Base-by-base conservation (phyloP, 2,888 invertebrate genomes). In the Pheosia gnoma region DNA sequence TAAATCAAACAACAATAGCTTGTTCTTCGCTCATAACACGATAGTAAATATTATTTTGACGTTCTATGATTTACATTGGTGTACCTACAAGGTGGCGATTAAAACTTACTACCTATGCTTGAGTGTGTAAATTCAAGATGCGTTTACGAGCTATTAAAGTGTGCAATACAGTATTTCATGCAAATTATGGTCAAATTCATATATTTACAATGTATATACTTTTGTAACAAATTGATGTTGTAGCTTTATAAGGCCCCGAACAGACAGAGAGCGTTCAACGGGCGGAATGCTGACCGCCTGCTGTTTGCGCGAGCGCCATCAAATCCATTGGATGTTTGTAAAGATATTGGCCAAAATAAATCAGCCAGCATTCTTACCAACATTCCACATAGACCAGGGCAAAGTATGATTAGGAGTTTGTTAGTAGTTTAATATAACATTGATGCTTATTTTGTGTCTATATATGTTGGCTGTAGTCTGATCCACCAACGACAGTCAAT, bases 1-100 rank as follows among this genome's bases (percentile, higher is more conserved):
- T 82, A 82, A 82, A 82, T 82, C 83, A 82, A 78, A 77, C 65
- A 77, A 82, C 81, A 81, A 80, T 81, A 67, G 70, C 61, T 67
- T 71, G 70, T 72, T 71, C 65, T 63, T 61, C 58, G 62, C 13
- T 10, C 55, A 55, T 5, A 9, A 63, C 59, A 61, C 65, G 60
- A 72, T 72, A 62, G 67, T 68, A 81, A 77, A 78, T 73, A 73
- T 65, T 72, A 74, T 75, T 79, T 77, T 69, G 70, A 66, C 69
- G 59, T 69, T 54, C 38, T 38, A 53, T 54, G 37, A 54, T 54
- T 52, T 52, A 52, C 37, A 53, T 4, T 37, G 53, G 37, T 37
- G 53, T 9, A 3, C 51, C 25, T 25, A 51, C 51, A 25, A 25
- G n/a, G 47, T 11, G 4, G 47, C n/a, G 11, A 47, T n/a, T 47